Percentiles rank a stretch among this genome's conserved stretches.
phyloP scores from a whole-genome alignment of 2,113 vertebrate species.

The rabbit (Oryctolagus cuniculus) region DNA sequence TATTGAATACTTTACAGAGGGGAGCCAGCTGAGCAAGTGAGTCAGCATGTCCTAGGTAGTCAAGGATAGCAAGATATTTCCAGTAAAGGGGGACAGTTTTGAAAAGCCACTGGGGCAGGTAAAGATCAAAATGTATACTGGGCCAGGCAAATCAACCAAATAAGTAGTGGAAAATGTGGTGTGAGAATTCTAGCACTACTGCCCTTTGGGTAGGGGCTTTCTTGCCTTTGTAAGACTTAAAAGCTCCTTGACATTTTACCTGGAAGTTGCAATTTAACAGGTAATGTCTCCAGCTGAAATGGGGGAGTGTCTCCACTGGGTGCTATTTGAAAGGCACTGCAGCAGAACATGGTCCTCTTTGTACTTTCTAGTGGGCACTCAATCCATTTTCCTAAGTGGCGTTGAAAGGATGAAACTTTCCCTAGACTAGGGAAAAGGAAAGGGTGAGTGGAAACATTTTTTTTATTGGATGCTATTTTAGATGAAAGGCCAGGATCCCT shows the following conservation, averaged over 20 bases:
- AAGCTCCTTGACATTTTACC: neutral
- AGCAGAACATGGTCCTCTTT: neutral
- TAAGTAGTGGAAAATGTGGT: neutral
- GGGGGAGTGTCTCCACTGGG: too few species aligned
- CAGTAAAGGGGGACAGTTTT: neutral
- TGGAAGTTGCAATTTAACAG: neutral
- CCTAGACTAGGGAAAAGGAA: neutral
- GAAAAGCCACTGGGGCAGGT: neutral
- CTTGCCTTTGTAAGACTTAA: neutral
- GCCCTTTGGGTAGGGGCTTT: neutral
- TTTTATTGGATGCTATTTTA: constrained; percentile 1
- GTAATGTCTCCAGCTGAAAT: neutral
- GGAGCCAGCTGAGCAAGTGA: neutral
- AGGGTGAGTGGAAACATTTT: neutral
- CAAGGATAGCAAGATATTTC: neutral
- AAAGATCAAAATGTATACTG: neutral
- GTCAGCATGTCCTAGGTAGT: neutral
- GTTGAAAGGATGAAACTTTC: neutral
- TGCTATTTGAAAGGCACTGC: neutral
- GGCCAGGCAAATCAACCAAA: neutral
- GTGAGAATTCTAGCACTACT: neutral
- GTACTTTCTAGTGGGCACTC: neutral
- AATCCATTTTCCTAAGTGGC: neutral
- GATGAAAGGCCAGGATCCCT: constrained; percentile 10
- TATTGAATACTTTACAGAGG: neutral